Evolutionary conservation across 2,113 vertebrate genomes (phyloP), one percentile per base, ranked within the genome.

Genomic region (Aptenodytes forsteri): DNA sequence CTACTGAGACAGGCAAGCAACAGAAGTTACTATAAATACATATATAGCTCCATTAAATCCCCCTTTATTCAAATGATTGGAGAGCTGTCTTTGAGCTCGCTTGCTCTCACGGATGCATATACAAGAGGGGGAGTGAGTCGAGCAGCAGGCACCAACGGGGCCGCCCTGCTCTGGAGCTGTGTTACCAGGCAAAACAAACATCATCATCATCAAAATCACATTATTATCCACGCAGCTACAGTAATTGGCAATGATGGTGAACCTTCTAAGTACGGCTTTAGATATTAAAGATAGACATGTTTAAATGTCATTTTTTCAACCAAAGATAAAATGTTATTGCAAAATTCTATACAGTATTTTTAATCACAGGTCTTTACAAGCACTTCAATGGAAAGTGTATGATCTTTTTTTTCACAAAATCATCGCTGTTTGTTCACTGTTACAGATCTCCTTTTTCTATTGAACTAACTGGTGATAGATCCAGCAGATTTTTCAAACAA

Each of bases 1-100:
- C 70, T 61, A 12, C 38, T 7, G 59, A 82, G 59, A 40, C 54
- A 84, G 30, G 52, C 27, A 86, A 56, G 65, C 66, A 79, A 11
- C 58, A 90, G 54, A 52, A 69, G 47, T 65, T 58, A 27, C 80
- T 67, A 58, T 47, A 93, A 91, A 90, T 75, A 86, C 50, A 36
- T 3, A 11, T 3, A 3, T 0, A 76, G 66, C 52, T 86, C 62
- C 67, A 81, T 59, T 38, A 58, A 84, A 49, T 25, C 44, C 38
- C 34, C 34, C 30, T 77, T 55, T 54, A 87, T 66, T 52, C 40
- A 47, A 64, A 10, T 3, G 10, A 61, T 1, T 52, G 71, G 19
- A 52, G 84, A 44, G 46, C 52, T 86, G 47, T 3, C 59, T 7
- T 9, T 15, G 78, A 87, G 67, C 73, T 71, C 10, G 0, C 76